phyloP scores from a whole-genome alignment of 2,113 vertebrate species.

The Rhinichthys klamathensis region DNA sequence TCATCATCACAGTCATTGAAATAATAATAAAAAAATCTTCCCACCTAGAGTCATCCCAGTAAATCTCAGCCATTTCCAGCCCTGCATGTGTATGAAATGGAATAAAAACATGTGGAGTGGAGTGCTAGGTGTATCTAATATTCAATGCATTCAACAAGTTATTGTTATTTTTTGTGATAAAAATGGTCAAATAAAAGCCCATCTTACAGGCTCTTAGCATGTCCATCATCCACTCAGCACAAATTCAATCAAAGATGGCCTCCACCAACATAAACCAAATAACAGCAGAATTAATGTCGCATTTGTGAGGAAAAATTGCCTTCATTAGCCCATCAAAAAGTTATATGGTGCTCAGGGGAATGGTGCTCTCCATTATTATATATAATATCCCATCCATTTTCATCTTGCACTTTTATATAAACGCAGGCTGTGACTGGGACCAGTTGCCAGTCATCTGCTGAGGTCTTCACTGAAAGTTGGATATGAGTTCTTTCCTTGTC shows the following conservation, averaged over 20 bases:
- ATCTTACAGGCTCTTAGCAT: no score
- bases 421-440: neutral
- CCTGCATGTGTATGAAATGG: no score
- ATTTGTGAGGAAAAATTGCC: neutral
- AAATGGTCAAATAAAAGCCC: no score
- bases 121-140: no score
- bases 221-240: neutral
- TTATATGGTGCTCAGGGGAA: neutral
- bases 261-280: neutral
- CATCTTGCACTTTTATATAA: slow-evolving; percentile 3
- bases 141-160: no score
- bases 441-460: neutral
- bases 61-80: no score
- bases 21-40: no score
- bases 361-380: neutral
- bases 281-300: neutral
- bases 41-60: no score
- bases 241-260: neutral
- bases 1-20: no score
- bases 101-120: no score
- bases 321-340: neutral
- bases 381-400: slow-evolving; percentile 12
- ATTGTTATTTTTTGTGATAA: no score
- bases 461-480: slow-evolving; percentile 1
- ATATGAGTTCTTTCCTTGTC: slow-evolving; percentile 41